Base-by-base conservation (phyloP, 2,113 vertebrate genomes). In the Mionectes macconnelli region DNA sequence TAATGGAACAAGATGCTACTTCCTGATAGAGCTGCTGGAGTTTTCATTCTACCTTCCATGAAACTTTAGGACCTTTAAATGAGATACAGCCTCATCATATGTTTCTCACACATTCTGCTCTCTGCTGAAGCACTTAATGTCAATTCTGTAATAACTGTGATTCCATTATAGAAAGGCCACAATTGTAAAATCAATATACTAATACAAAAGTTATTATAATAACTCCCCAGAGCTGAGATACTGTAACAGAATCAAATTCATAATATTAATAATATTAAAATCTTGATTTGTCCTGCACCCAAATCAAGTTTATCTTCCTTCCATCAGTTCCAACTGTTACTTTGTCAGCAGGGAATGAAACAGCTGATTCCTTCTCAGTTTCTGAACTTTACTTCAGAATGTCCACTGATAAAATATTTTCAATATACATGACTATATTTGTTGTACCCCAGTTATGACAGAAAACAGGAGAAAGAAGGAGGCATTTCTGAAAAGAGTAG, bases 141-240 rank as follows among this genome's bases (percentile, higher is more conserved):
- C 19, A 81, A 69, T 94, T 93, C n/a, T 3, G 2, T 56, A 82
- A 75, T 64, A 89, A 73, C 35, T 82, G 42, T 40, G n/a, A 92
- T 75, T 89, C 14, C 68, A 22, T 91, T 87, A 89, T 22, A 84
- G 57, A 92, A 84, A 76, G 31, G 18, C 35, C 82, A 70, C 47
- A 56, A n/a, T 70, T 84, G 63, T 87, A 87, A 27, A 91, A 94
- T 72, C n/a, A 84, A 78, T 84, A 96, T 44, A 10, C 28, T 91
- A 84, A 84, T 79, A 81, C 23, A 60, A 91, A 81, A 70, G 33
- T 55, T 92, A 60, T 40, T 72, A 70, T 31, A 66, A 52, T 66
- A 90, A 69, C 24, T 89, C 42, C 19, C 53, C 20, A 84, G 25
- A 84, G 25, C 50, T 76, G 84, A 53, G 35, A 27, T 55, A 40